Base-by-base conservation (phyloP, 2,113 vertebrate genomes). In the Coptodon rendalli region DNA sequence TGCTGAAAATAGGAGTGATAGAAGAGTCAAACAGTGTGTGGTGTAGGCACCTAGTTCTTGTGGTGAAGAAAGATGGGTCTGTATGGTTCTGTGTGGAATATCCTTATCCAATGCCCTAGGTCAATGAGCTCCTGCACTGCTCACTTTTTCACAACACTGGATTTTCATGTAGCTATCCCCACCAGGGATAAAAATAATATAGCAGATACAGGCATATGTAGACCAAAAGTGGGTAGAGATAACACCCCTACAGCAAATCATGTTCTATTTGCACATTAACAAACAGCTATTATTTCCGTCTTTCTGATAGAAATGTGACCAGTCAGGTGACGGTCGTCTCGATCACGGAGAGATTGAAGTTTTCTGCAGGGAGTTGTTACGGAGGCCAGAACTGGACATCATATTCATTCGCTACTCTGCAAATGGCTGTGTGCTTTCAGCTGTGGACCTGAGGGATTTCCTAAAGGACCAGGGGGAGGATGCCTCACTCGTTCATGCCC, bases 311-410 rank as follows among this genome's bases (percentile, higher is more conserved):
- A 97, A 98, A 59, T 99, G 98, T 8, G 98, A 99, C 93, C 95
- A 14, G 34, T 99, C 98, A 0, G 97, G 96, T 2, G 95, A 98
- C 0, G 95, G 97, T 27, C 96, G 97, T 6, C 96, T 99, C 89
- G 98, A 99, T 89, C 98, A 97, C 5, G 59, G 90, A 0, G 98
- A 99, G 94, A 97, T 99, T 1, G 98, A 99, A 83, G 95, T 97
- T 80, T 99, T 99, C 83, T 98, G 98, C 91, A 96, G 96, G 53
- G 96, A 96, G 91, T 92, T 99, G 87, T 93, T 99, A 93, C 97
- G 96, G 11, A 96, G 98, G 3, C 98, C 98, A 0, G 98, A 99
- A 93, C 89, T 99, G 90, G 98, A 99, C 90, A 96, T 96, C 5
- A 94, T 98, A 5, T 99, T 99, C 1, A 85, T 86, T 40, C 94